These are phyloP conservation scores for Cryptomyrus ogoouensis DNA, from an alignment of 2,113 vertebrate genomes.

Conservation along the genomic window DNA sequence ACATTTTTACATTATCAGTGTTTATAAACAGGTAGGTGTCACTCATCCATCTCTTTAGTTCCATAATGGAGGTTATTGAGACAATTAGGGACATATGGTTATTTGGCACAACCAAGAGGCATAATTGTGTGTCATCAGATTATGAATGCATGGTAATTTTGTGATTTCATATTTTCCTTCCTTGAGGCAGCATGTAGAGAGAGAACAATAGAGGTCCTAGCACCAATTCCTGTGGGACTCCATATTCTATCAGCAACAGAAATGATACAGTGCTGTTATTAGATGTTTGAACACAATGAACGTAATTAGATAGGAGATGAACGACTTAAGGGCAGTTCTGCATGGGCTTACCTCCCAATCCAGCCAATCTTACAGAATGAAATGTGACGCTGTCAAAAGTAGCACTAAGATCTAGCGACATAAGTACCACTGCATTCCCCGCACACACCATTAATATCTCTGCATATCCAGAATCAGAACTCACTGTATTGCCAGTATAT, in stretches of 20 bases:
- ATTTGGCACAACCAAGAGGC: not conserved
- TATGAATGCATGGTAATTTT: not conserved
- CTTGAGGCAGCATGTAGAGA: not conserved
- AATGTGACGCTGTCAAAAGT: not conserved
- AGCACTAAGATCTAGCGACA: not conserved
- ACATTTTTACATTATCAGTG: not conserved
- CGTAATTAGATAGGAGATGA: not conserved
- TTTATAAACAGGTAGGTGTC: not conserved
- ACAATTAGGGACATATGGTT: not conserved
- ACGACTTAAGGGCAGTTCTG: not conserved
- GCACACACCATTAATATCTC: not conserved
- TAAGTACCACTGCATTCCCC: not conserved
- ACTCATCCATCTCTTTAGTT: not conserved
- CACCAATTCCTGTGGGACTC: not conserved
- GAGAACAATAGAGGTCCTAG: not conserved
- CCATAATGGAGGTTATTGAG: not conserved
- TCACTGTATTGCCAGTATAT: not conserved
- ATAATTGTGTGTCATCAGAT: not conserved
- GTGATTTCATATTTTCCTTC: not conserved
- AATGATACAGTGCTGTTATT: not conserved
- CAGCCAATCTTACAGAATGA: not conserved
- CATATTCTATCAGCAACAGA: not conserved
- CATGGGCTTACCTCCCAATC: not conserved
- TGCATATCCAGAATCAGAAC: not conserved
- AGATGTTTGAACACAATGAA: not conserved